Base-by-base conservation (phyloP, 2,113 vertebrate species). In the Micromys minutus region DNA sequence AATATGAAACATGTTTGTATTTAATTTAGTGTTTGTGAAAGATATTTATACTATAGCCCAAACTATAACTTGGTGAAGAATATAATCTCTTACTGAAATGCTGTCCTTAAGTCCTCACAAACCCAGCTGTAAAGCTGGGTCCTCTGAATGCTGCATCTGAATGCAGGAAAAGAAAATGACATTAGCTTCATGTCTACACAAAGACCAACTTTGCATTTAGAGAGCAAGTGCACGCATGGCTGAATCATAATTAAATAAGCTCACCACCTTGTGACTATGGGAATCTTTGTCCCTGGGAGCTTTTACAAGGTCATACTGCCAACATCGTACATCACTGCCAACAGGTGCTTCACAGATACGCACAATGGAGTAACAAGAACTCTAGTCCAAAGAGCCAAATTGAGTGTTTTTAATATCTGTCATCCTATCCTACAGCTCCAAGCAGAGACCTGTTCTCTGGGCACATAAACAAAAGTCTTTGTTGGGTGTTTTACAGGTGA, bases 21-120 rank as follows among this genome's bases (percentile, higher is more conserved):
- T 94, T 94, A 93, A 77, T 89, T 89, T 96, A 22, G 7, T 87
- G 45, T 86, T 96, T 77, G 50, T 93, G n/a, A 91, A 95, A 96
- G 76, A 69, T 42, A 93, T 0, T 81, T 34, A 85, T 69, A 80
- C 24, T 92, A 67, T 75, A 93, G 74, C 21, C 69, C 76, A 71
- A 89, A 29, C 57, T 87, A 87, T 0, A 2, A 95, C n/a, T 86
- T 2, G 7, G 55, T 93, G 59, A 89, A 93, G 95, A 84, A 59
- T 45, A 77, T 76, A 94, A 97, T 91, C 86, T 94, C 52, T 57
- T 55, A 22, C 63, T 24, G 26, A 93, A 79, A 39, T 11, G 52
- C 59, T 91, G 75, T 94, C 80, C 76, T 94, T 67, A 89, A 94
- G 55, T 91, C 52, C 85, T 93, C 83, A 89, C 61, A 95, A 89